phyloP scores from a whole-genome alignment of 92 coral and sea anemone species.

The Actinostola sp. region DNA sequence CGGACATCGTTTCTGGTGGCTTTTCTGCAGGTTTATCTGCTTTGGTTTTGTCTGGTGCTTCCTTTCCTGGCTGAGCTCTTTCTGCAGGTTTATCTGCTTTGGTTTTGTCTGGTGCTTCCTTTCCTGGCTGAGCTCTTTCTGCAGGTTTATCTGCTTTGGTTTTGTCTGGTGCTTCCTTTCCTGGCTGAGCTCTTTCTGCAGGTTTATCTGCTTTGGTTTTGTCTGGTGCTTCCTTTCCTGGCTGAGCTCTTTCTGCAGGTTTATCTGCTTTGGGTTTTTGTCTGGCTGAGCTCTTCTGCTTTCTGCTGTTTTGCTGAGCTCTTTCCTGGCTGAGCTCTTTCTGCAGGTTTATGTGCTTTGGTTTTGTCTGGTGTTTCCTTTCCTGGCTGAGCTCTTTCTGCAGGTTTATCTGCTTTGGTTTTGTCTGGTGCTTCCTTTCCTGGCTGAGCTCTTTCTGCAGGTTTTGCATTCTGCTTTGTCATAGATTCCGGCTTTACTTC shows the following conservation, averaged over 20 bases:
- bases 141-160: too few relatives aligned
- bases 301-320: too few relatives aligned
- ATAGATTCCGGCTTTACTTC: neutral
- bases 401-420: too few relatives aligned
- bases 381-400: too few relatives aligned
- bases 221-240: neutral
- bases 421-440: too few relatives aligned
- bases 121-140: too few relatives aligned
- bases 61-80: neutral
- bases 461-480: neutral
- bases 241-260: neutral
- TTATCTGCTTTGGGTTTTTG: neutral
- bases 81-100: neutral
- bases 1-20: slow-evolving; percentile 25
- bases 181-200: too few relatives aligned
- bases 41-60: neutral
- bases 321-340: too few relatives aligned
- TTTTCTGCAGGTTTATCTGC: slow-evolving; percentile 13
- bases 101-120: neutral
- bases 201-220: too few relatives aligned
- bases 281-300: neutral
- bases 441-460: neutral
- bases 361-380: too few relatives aligned
- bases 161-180: neutral
- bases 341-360: too few relatives aligned